A percentile compares a stretch with the other conserved stretches of the same genome.
Conservation (phyloP, 2,113 vertebrate genomes). For the Alces alces region DNA sequence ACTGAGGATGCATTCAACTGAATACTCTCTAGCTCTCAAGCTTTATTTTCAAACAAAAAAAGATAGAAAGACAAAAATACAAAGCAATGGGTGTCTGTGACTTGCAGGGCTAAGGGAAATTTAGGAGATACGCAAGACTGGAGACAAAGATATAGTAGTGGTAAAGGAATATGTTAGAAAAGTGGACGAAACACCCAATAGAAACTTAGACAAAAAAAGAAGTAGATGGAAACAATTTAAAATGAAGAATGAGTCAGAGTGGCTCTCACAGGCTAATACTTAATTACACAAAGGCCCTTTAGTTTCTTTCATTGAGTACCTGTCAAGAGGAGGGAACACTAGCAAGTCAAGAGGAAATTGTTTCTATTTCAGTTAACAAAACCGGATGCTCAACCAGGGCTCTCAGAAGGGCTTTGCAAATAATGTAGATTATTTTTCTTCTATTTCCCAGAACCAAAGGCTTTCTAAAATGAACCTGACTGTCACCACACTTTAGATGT, state of each 20-base stretch:
- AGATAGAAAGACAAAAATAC: neutral
- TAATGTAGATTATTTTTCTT: neutral
- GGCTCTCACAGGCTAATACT: neutral
- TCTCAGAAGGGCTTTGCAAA: neutral
- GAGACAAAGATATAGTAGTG: neutral
- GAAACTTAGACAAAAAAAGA: neutral
- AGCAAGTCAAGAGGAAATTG: neutral
- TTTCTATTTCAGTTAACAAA: slow-evolving; percentile 21
- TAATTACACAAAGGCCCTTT: neutral
- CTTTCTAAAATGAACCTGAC: neutral
- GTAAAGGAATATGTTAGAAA: neutral
- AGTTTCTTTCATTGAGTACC: neutral
- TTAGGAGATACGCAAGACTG: neutral
- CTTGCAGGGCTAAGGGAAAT: neutral
- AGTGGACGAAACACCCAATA: neutral
- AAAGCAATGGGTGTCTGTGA: neutral
- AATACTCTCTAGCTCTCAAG: neutral
- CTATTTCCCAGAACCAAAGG: neutral
- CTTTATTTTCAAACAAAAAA: slow-evolving; percentile 27
- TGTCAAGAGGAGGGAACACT: neutral
- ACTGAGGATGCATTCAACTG: neutral
- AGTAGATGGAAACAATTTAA: neutral
- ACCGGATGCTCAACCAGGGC: neutral
- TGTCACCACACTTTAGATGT: neutral
- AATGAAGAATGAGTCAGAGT: neutral